Percentiles rank a stretch among this genome's conserved stretches.
These are phyloP conservation scores for Paratilapia polleni DNA, from an alignment of 2,113 vertebrate species.

Conservation along the genomic window DNA sequence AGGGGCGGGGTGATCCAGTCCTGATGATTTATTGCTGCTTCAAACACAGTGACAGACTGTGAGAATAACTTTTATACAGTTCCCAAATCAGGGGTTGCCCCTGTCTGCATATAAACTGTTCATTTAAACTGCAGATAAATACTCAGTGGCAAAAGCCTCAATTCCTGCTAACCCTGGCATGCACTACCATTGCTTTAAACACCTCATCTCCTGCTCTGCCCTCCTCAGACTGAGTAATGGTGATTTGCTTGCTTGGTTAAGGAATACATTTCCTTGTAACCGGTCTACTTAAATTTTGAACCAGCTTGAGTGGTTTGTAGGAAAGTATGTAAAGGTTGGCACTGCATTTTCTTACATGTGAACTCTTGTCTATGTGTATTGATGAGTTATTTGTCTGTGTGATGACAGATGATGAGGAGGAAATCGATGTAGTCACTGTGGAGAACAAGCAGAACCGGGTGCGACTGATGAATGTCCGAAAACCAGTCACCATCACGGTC, in stretches of 20 bases:
- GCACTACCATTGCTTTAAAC: conserved; percentile 26
- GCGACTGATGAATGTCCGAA: conserved; percentile 82
- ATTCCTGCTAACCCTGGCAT: conserved; percentile 36
- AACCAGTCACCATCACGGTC: conserved; percentile 90
- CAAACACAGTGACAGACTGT: conserved; percentile 33
- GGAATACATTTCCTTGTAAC: conserved; percentile 44
- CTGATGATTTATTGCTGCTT: conserved; percentile 54
- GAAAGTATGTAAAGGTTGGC: background rate
- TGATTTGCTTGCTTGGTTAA: conserved; percentile 17
- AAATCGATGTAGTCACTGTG: conserved; percentile 95
- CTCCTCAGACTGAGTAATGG: background rate
- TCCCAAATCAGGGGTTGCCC: conserved; percentile 29
- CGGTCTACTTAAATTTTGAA: conserved; percentile 6
- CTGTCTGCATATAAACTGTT: background rate
- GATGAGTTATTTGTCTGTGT: conserved; percentile 27
- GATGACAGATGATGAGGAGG: conserved; percentile 82
- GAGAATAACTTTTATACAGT: conserved; percentile 41
- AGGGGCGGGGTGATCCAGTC: conserved; percentile 49
- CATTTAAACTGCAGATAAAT: conserved; percentile 50
- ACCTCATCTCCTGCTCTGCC: background rate
- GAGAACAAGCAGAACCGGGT: conserved; percentile 91
- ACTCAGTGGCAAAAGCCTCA: conserved; percentile 46
- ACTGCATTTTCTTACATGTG: no score
- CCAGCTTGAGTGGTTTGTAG: background rate
- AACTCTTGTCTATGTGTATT: background rate